Evolutionary conservation across 2,888 invertebrate genomes (phyloP).

Genomic region (Heliconius erato): DNA sequence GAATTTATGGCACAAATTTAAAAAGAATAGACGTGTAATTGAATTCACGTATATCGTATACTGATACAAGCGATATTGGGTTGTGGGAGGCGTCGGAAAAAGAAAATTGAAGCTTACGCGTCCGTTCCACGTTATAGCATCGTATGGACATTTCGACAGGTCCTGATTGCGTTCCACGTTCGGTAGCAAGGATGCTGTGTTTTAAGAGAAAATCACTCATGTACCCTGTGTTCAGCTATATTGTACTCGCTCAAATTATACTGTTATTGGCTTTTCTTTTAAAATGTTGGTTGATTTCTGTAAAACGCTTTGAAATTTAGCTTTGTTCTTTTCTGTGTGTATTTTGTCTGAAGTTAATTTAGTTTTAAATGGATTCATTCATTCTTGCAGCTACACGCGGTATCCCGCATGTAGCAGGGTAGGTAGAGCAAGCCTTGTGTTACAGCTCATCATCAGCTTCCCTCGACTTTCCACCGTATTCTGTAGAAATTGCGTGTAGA

Average conservation of each 20-base stretch:
- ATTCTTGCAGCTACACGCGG: no score
- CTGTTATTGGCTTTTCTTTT: neutral
- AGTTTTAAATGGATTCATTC: neutral
- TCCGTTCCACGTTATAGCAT: conserved; percentile 44
- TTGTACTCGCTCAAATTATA: conserved; percentile 1
- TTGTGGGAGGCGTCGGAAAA: conserved; percentile 45
- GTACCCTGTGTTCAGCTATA: neutral
- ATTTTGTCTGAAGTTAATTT: neutral
- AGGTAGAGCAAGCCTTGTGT: no score
- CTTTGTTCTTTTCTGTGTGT: neutral
- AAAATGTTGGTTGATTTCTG: neutral
- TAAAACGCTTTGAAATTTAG: neutral
- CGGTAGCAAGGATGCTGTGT: conserved; percentile 10
- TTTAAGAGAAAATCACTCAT: conserved; percentile 16
- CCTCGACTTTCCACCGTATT: no score
- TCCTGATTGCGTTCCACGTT: conserved; percentile 55
- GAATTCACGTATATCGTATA: conserved; percentile 32
- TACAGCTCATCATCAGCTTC: no score
- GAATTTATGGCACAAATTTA: conserved; percentile 19
- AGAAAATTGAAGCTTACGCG: conserved; percentile 54
- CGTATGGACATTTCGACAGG: conserved; percentile 54
- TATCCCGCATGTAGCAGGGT: no score
- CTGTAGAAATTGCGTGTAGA: no score
- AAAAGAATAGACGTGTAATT: conserved; percentile 29
- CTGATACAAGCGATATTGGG: conserved; percentile 26